These are phyloP conservation scores for Dryobates pubescens DNA, from an alignment of 2,797 vertebrate species.

Conservation along the genomic window DNA sequence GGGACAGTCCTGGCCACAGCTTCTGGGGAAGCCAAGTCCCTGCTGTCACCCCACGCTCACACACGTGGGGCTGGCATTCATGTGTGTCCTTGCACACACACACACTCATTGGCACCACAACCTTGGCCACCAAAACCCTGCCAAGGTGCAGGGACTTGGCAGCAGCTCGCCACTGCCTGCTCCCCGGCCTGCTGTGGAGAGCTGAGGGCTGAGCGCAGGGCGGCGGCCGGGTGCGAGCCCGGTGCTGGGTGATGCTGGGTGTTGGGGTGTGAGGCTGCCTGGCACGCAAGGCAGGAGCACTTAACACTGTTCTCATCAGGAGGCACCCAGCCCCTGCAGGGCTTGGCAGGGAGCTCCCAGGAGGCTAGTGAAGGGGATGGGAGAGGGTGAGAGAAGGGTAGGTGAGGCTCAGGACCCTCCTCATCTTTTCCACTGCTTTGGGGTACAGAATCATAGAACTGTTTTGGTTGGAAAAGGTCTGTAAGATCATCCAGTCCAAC, in stretches of 20 bases:
- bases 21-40: rapidly evolving
- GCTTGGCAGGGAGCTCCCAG: not conserved
- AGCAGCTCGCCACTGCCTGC: rapidly evolving
- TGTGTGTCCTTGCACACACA: no score
- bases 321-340: not conserved
- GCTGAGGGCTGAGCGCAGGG: not conserved
- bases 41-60: not conserved
- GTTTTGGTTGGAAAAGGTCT: no score
- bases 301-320: not conserved
- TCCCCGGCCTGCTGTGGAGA: rapidly evolving
- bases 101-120: no score
- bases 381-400: not conserved
- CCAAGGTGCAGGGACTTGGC: no score
- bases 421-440: not conserved
- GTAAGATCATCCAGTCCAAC: no score
- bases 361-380: not conserved
- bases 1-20: rapidly evolving
- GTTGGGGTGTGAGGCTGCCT: not conserved
- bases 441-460: no score
- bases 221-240: not conserved
- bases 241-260: not conserved
- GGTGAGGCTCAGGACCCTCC: not conserved
- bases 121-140: not conserved
- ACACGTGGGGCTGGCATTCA: rapidly evolving
- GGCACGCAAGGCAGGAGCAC: not conserved